phyloP scores from a whole-genome alignment of 2,888 invertebrate genomes.

The Drosophila nr. fundita region DNA sequence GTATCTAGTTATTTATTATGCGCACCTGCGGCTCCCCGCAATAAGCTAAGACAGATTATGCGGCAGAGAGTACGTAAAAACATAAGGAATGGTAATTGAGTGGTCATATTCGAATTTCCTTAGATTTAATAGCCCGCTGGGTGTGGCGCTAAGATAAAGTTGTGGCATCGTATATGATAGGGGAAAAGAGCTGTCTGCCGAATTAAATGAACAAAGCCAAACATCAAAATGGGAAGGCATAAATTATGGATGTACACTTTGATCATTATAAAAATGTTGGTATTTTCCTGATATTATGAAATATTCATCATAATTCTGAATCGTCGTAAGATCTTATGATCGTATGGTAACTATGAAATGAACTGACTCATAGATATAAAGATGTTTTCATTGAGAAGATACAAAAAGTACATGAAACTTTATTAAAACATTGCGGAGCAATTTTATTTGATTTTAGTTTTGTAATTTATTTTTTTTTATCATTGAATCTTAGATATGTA shows the following conservation, averaged over 20 bases:
- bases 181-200: background rate
- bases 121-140: slow-evolving; percentile 28
- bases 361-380: background rate
- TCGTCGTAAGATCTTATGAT: too few relatives aligned
- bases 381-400: background rate
- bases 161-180: background rate
- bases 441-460: background rate
- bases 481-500: background rate
- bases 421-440: background rate
- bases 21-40: slow-evolving; percentile 69
- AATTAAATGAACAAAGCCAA: background rate
- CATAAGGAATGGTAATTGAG: slow-evolving; percentile 42
- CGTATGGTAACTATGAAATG: background rate
- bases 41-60: slow-evolving; percentile 36
- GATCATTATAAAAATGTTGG: background rate
- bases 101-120: slow-evolving; percentile 44
- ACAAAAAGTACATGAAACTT: background rate
- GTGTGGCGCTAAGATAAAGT: background rate
- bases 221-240: background rate
- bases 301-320: background rate
- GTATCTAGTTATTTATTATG: slow-evolving; percentile 52
- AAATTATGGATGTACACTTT: background rate
- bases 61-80: slow-evolving; percentile 1
- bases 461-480: background rate
- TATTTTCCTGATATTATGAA: background rate